phyloP scores from a whole-genome alignment of 2,888 invertebrate genomes.

The Mythimna impura region DNA sequence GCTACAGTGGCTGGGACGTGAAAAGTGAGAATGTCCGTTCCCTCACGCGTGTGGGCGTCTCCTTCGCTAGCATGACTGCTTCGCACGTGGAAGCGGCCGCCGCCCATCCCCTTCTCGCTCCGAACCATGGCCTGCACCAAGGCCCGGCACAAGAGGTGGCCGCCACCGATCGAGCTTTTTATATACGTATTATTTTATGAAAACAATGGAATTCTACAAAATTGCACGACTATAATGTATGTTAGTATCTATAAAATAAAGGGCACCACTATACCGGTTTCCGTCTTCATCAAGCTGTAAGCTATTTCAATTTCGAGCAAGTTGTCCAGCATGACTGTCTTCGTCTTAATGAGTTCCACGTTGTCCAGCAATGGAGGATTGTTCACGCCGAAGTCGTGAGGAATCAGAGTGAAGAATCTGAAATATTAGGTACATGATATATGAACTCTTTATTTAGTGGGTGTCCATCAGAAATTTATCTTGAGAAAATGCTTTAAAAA shows the following conservation, averaged over 20 bases:
- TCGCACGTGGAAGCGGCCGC: too few species aligned
- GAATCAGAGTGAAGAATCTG: slow-evolving; percentile 98
- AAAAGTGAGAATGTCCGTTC: too few species aligned
- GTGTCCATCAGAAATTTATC: neutral
- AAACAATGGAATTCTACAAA: too few species aligned
- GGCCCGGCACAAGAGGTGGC: too few species aligned
- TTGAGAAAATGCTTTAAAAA: neutral
- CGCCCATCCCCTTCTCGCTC: too few species aligned
- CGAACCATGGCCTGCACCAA: too few species aligned
- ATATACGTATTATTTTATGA: too few species aligned
- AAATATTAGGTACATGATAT: slow-evolving; percentile 2
- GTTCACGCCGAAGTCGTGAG: slow-evolving; percentile 97
- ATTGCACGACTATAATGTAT: neutral
- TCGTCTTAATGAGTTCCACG: slow-evolving; percentile 92
- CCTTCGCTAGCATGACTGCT: too few species aligned
- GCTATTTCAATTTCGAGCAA: slow-evolving; percentile 98
- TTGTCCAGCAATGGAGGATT: slow-evolving; percentile 95
- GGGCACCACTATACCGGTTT: neutral
- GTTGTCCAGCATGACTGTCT: slow-evolving; percentile 96
- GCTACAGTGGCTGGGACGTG: too few species aligned
- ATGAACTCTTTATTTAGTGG: too few species aligned
- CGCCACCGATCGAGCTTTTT: too few species aligned
- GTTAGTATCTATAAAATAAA: neutral
- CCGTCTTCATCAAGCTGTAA: slow-evolving; percentile 94
- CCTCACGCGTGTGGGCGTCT: too few species aligned